phyloP scores from a whole-genome alignment of 2,797 vertebrate genomes.

The Enteromius treurensis region DNA sequence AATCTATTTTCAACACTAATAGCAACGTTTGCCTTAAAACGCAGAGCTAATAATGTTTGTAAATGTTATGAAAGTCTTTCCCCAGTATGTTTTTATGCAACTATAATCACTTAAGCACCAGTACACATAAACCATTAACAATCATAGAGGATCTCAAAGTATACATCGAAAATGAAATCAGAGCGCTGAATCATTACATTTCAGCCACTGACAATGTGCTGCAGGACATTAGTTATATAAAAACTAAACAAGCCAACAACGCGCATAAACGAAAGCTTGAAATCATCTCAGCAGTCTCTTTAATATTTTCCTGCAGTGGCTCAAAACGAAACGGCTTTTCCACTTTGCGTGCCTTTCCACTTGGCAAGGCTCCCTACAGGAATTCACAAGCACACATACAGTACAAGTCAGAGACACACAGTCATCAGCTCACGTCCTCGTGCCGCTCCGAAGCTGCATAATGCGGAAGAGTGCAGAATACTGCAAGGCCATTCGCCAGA shows the following conservation, averaged over 20 bases:
- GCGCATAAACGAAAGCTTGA: constrained; percentile 7
- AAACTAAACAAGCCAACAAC: constrained; percentile 18
- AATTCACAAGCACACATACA: constrained; percentile 38
- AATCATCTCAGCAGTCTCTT: constrained; percentile 5
- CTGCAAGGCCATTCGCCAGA: constrained; percentile 69
- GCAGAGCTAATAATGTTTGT: not conserved
- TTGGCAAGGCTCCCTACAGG: constrained; percentile 18
- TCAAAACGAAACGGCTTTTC: constrained; percentile 24
- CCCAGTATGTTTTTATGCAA: not conserved
- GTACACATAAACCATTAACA: constrained; percentile 16
- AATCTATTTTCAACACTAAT: not conserved
- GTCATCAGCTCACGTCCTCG: constrained; percentile 29
- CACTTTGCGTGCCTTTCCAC: constrained; percentile 18
- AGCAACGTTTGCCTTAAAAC: not conserved
- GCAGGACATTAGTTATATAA: constrained; percentile 9
- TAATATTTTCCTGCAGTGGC: constrained; percentile 24
- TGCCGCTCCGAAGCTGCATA: constrained; percentile 68
- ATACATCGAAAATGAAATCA: constrained; percentile 18
- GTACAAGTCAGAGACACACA: constrained; percentile 27
- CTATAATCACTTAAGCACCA: constrained; percentile 8
- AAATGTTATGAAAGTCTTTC: not conserved
- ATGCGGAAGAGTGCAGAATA: constrained; percentile 74
- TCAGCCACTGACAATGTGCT: constrained; percentile 16
- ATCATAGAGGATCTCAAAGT: not conserved
- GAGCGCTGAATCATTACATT: constrained; percentile 2